Percentiles rank a stretch among this genome's conserved stretches.
Conservation (phyloP, 2,113 vertebrate genomes). For the Pycnonotus jocosus region DNA sequence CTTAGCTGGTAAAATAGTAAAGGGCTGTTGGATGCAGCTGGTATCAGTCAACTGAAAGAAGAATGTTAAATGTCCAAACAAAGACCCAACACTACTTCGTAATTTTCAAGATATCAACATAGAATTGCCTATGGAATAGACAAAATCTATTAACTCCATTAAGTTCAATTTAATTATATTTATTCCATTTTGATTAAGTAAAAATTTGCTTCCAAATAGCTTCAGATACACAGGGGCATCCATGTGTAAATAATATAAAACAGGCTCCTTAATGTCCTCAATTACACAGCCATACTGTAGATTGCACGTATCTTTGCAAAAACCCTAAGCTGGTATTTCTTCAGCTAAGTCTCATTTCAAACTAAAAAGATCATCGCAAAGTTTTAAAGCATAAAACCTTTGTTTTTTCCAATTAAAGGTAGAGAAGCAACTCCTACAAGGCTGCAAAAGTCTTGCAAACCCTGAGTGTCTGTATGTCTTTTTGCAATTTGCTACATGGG, state of each 20-base stretch:
- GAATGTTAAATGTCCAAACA: neutral
- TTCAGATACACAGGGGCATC: neutral
- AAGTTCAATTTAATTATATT: neutral
- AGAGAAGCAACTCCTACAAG: neutral
- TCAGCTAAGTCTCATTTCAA: neutral
- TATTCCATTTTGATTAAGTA: neutral
- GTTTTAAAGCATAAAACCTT: neutral
- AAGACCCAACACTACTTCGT: neutral
- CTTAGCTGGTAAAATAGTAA: conserved; percentile 67
- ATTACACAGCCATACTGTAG: neutral
- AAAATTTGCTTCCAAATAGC: neutral
- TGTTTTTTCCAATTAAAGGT: neutral
- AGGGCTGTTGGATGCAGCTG: conserved; percentile 34
- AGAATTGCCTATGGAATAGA: neutral
- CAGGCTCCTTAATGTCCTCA: neutral
- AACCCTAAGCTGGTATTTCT: neutral
- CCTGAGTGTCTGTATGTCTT: neutral
- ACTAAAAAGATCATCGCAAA: neutral
- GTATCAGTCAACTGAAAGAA: conserved; percentile 27
- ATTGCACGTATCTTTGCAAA: neutral
- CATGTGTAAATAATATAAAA: neutral
- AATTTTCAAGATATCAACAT: neutral
- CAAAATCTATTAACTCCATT: neutral
- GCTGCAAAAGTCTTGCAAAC: neutral
- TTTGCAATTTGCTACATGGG: neutral